These are phyloP conservation scores for rabbit (Oryctolagus cuniculus) DNA, from an alignment of 2,113 vertebrate species.

Conservation along the genomic window DNA sequence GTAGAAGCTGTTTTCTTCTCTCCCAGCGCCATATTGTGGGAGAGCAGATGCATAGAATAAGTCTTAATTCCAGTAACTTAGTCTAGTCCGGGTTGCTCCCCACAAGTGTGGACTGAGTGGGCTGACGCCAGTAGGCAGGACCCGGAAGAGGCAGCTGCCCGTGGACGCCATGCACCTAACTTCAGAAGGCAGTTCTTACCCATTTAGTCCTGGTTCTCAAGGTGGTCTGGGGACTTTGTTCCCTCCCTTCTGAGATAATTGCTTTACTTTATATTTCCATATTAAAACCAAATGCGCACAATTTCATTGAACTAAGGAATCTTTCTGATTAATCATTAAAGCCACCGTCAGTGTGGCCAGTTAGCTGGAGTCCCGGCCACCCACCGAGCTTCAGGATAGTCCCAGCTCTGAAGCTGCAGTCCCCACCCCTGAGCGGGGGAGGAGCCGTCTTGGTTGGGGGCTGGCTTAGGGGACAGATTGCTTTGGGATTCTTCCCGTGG, in stretches of 20 bases:
- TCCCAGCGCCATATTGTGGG: too few relatives aligned
- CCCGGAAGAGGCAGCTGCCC: background rate
- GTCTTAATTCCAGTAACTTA: too few relatives aligned
- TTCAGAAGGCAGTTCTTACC: background rate
- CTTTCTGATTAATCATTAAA: background rate
- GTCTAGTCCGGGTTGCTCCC: too few relatives aligned
- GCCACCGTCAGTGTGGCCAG: background rate
- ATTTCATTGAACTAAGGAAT: background rate
- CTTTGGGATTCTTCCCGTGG: background rate
- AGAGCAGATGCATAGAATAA: too few relatives aligned
- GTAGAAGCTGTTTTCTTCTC: too few relatives aligned
- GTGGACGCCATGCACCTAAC: too few relatives aligned
- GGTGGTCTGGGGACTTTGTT: background rate
- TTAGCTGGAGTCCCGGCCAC: background rate
- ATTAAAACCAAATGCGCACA: background rate
- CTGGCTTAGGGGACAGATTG: background rate
- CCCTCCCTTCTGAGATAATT: background rate
- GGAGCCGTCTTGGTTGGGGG: background rate
- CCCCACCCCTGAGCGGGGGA: too few relatives aligned
- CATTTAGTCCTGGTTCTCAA: background rate
- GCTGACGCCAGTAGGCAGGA: too few relatives aligned
- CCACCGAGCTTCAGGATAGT: too few relatives aligned
- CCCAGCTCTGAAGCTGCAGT: background rate
- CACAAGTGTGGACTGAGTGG: background rate
- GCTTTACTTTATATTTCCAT: background rate